These are phyloP conservation scores for Bergia puertoricense DNA, from an alignment of 92 coral and sea anemone species.

Conservation along the genomic window DNA sequence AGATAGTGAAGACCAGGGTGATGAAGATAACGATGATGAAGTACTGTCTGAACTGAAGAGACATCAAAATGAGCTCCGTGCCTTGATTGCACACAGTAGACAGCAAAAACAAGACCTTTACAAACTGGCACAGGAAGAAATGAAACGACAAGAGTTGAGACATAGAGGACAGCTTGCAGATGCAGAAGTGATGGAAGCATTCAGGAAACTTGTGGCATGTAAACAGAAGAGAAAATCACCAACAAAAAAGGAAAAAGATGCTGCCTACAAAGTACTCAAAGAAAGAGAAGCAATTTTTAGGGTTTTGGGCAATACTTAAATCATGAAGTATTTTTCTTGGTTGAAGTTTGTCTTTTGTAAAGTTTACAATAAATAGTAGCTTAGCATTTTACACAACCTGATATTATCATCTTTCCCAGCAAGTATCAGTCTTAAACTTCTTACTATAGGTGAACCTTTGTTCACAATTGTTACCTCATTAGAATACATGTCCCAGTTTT, in stretches of 20 bases:
- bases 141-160: constrained; percentile 90
- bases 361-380: not conserved
- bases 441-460: too few species aligned
- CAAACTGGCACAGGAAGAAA: constrained; percentile 90
- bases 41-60: constrained; percentile 83
- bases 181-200: constrained; percentile 96
- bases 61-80: constrained; percentile 88
- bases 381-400: not conserved
- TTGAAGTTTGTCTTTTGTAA: not conserved
- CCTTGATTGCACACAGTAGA: constrained; percentile 76
- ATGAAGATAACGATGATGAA: constrained; percentile 90
- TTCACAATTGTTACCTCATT: too few species aligned
- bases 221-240: constrained; percentile 97
- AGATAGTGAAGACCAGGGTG: constrained; percentile 72
- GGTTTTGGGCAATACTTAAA: constrained; percentile 73
- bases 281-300: constrained; percentile 96
- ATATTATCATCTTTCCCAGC: not conserved
- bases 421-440: not conserved
- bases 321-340: too few species aligned
- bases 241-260: constrained; percentile 90
- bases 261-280: constrained; percentile 87
- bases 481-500: too few species aligned
- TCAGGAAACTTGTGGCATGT: constrained; percentile 80
- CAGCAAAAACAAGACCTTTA: constrained; percentile 81
- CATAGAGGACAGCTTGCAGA: constrained; percentile 90